Base-by-base conservation (phyloP, 2,113 vertebrate species). In the Hucho hucho region DNA sequence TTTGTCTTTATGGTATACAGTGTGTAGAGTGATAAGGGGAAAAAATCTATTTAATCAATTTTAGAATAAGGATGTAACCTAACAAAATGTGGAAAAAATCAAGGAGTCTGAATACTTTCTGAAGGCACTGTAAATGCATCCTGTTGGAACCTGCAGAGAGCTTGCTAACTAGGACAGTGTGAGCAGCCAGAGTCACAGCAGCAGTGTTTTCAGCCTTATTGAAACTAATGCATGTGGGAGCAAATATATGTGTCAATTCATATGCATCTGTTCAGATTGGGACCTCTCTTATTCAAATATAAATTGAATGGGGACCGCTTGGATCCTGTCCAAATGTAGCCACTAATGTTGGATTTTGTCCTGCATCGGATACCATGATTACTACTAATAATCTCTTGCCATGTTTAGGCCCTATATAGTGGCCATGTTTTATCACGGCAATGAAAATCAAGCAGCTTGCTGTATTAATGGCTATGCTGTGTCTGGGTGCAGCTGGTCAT, bases 211-310 rank as follows among this genome's bases (percentile, higher is more conserved):
- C 90, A 91, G 80, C 84, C 88, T 94, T 93, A 93, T 93, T 93
- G 92, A 91, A 93, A 92, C 91, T 93, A 94, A 90, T 89, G 82
- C 91, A 91, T 88, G 89, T 88, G 91, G 91, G 88, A 92, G 90
- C 91, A 92, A 93, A 92, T 90, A 90, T 90, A 93, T 89, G 90
- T 91, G 91, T 83, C 74, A 77, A 93, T 94, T 94, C 90, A 92
- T 92, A 93, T 94, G 92, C 93, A 93, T 91, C 92, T 83, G 89
- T 89, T 88, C 91, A 86, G 87, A 89, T 89, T 87, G 84, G 89
- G 85, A 89, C 90, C 80, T 88, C 87, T 87, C 89, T 90, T 91
- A 92, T 92, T 94, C 90, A 90, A 92, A 92, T 92, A 90, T 87
- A 93, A 93, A 93, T 92, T 92, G 91, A 93, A 89, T 83, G 83